phyloP scores from a whole-genome alignment of 1,140 invertebrate genomes.

The Bombus superbus region DNA sequence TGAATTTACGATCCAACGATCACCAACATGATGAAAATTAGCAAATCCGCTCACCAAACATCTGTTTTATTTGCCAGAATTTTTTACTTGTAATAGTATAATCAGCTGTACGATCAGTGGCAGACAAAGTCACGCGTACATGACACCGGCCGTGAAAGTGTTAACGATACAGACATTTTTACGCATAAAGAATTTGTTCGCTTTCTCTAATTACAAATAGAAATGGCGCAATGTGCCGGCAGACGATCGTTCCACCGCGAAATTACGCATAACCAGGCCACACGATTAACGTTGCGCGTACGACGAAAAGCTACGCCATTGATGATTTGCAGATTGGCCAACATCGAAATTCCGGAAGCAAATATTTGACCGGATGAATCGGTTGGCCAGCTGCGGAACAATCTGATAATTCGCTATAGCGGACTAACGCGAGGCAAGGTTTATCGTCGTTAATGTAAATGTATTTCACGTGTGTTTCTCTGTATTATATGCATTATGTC shows the following conservation, averaged over 20 bases:
- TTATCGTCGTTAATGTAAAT: background rate
- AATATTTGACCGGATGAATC: slow-evolving; percentile 26
- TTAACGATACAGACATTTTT: background rate
- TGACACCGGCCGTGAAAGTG: too few species aligned
- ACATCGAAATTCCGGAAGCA: slow-evolving; percentile 39
- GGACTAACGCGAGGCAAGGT: background rate
- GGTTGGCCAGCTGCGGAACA: background rate
- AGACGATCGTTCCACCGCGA: slow-evolving; percentile 1
- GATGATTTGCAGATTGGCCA: slow-evolving; percentile 13
- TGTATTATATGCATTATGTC: background rate
- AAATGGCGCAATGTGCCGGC: slow-evolving; percentile 18
- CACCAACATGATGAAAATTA: too few species aligned
- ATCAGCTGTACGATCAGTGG: too few species aligned
- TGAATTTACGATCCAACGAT: too few species aligned
- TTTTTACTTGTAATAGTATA: too few species aligned
- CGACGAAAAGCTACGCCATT: slow-evolving; percentile 35
- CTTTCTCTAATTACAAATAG: slow-evolving; percentile 1
- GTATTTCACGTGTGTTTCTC: background rate
- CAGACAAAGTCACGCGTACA: too few species aligned
- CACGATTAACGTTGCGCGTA: slow-evolving; percentile 56
- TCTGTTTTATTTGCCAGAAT: too few species aligned
- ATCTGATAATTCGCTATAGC: background rate
- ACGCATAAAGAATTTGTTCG: background rate
- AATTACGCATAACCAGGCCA: slow-evolving; percentile 20
- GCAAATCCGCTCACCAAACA: too few species aligned